phyloP scores from a whole-genome alignment of 2,113 vertebrate genomes.

The Tinamus guttatus region DNA sequence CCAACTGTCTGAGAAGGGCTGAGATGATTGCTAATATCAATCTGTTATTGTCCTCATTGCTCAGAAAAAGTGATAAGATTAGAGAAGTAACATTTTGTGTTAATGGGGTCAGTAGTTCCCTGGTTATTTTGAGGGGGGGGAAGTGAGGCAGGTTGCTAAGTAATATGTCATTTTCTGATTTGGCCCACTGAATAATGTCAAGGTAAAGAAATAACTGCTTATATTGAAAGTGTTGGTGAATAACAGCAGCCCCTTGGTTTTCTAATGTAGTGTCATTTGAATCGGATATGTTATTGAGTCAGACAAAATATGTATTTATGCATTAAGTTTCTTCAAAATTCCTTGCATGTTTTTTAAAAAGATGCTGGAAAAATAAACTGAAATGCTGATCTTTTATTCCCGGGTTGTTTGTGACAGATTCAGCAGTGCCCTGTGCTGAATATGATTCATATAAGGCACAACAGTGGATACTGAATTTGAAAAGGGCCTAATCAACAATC shows the following conservation, averaged over 20 bases:
- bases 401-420: conserved; percentile 60
- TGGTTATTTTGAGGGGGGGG: not conserved
- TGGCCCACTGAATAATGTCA: conserved; percentile 53
- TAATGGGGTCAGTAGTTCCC: not conserved
- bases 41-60: not conserved
- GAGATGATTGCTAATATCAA: not conserved
- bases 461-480: conserved; percentile 56
- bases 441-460: conserved; percentile 54
- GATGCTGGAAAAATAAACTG: conserved; percentile 67
- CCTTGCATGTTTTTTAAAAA: conserved; percentile 70
- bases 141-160: not conserved
- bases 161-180: conserved; percentile 36
- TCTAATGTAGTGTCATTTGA: conserved; percentile 70
- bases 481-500: conserved; percentile 65
- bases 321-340: conserved; percentile 74
- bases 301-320: conserved; percentile 79
- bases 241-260: conserved; percentile 54
- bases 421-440: conserved; percentile 41
- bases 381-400: conserved; percentile 70
- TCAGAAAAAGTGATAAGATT: not conserved
- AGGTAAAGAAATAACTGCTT: conserved; percentile 50
- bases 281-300: conserved; percentile 73
- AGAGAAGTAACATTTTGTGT: not conserved
- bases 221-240: conserved; percentile 33
- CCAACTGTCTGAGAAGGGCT: conserved; percentile 16